Conservation (phyloP, 2,888 invertebrate genomes). For the Ctena decussata region DNA sequence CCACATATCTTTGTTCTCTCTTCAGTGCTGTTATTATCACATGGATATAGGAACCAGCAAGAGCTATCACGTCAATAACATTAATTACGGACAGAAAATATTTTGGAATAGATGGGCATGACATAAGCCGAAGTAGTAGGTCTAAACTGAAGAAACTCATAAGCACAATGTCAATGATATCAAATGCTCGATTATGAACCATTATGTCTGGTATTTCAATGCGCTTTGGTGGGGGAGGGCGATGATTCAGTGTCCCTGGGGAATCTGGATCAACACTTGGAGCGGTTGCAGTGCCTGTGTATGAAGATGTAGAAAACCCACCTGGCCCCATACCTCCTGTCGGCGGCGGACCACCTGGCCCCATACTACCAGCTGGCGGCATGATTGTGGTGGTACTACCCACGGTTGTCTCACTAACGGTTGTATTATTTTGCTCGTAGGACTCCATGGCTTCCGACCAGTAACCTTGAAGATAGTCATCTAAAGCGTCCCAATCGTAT, state of each 20-base stretch:
- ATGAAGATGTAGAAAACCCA: no score
- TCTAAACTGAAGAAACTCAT: slow-evolving; percentile 57
- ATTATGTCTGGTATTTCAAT: background rate
- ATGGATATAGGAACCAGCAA: slow-evolving; percentile 38
- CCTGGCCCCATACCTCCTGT: background rate
- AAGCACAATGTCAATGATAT: slow-evolving; percentile 29
- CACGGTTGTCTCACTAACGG: background rate
- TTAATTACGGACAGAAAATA: slow-evolving; percentile 51
- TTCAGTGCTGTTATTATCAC: slow-evolving; percentile 11
- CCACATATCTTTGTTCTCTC: slow-evolving; percentile 41
- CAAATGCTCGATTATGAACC: slow-evolving; percentile 21
- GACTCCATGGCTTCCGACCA: background rate
- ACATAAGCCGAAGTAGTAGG: slow-evolving; percentile 40
- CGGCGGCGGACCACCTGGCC: background rate
- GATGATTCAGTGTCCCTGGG: background rate
- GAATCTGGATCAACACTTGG: background rate
- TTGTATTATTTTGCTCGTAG: background rate
- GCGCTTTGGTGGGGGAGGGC: background rate
- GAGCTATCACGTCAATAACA: slow-evolving; percentile 54
- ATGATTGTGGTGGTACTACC: background rate
- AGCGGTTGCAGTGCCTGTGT: background rate
- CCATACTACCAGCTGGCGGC: no score
- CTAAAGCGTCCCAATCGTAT: background rate
- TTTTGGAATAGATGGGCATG: slow-evolving; percentile 44
- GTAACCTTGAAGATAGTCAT: background rate